Conservation (phyloP, 1,140 invertebrate genomes). For the Metaphire vulgaris region DNA sequence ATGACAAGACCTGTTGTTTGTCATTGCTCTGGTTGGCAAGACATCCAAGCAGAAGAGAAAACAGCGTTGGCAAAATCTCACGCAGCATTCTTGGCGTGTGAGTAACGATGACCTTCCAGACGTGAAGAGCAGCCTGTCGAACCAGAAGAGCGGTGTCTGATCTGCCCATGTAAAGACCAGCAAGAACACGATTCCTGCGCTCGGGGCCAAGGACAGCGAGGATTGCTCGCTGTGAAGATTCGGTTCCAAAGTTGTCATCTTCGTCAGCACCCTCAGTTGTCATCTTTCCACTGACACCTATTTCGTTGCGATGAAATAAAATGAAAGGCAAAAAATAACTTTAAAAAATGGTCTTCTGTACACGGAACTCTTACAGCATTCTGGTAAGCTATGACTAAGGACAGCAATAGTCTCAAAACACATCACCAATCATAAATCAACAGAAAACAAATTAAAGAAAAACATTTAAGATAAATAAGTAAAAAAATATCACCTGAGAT, state of each 20-base stretch:
- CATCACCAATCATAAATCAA: no score
- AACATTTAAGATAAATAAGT: conserved; percentile 5
- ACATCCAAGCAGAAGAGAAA: conserved; percentile 81
- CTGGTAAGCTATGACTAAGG: no score
- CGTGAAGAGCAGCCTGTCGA: conserved; percentile 89
- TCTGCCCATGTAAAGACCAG: conserved; percentile 93
- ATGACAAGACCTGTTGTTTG: conserved; percentile 83
- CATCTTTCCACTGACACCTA: conserved; percentile 95
- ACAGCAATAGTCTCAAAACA: no score
- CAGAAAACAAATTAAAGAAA: not conserved
- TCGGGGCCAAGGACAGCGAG: conserved; percentile 78
- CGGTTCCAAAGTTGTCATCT: conserved; percentile 98
- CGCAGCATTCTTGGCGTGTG: conserved; percentile 92
- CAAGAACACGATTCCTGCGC: conserved; percentile 82
- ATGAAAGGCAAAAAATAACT: no score
- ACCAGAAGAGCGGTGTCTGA: conserved; percentile 95
- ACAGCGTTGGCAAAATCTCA: conserved; percentile 91
- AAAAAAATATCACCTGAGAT: conserved; percentile 63
- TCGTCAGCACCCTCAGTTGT: conserved; percentile 95
- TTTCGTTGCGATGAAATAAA: conserved; percentile 10
- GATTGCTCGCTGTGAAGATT: conserved; percentile 92
- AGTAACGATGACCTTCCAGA: conserved; percentile 93
- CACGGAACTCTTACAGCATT: no score
- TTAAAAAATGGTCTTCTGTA: no score
- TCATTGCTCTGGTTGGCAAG: conserved; percentile 91